Conservation (phyloP, 1,140 invertebrate species). For the Anastrepha ludens region DNA sequence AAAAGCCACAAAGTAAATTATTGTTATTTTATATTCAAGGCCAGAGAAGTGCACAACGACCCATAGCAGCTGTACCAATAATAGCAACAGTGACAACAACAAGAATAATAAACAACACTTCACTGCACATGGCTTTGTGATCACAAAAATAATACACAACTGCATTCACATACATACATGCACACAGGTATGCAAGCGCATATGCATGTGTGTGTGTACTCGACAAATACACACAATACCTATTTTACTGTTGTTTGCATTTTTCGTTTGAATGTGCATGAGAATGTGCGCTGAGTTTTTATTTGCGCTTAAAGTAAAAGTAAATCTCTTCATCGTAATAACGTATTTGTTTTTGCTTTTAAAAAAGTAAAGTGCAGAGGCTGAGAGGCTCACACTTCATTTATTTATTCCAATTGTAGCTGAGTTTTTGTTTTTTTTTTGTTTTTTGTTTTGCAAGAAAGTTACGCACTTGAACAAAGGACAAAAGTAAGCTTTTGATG, state of each 20-base stretch:
- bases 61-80: conserved; percentile 20
- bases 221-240: background rate
- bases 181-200: background rate
- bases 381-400: no score
- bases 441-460: no score
- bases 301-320: no score
- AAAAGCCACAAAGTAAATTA: conserved; percentile 13
- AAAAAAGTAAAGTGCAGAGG: no score
- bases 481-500: no score
- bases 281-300: background rate
- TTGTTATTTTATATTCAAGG: conserved; percentile 52
- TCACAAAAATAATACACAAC: conserved; percentile 37
- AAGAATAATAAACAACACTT: conserved; percentile 53
- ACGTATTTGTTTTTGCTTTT: background rate
- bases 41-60: conserved; percentile 38
- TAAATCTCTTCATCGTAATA: no score
- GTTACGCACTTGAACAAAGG: no score
- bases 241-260: background rate
- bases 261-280: no score
- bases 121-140: conserved; percentile 36
- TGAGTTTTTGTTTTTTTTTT: no score
- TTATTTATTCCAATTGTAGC: no score
- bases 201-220: background rate
- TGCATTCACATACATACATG: background rate
- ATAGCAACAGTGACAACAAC: conserved; percentile 23